Conservation (phyloP, 2,113 vertebrate genomes). For the Pantherophis guttatus region DNA sequence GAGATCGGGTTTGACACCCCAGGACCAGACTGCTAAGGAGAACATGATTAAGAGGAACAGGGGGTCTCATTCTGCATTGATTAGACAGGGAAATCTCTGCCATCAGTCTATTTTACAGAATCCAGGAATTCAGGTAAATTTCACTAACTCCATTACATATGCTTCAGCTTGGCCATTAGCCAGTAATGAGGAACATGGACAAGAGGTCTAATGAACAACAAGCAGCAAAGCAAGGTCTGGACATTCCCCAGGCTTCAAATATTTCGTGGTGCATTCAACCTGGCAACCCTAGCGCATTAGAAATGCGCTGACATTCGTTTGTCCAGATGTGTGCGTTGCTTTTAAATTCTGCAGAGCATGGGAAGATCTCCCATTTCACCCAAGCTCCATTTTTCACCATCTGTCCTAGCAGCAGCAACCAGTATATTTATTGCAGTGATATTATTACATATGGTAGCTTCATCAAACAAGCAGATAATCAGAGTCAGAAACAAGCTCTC, state of each 20-base stretch:
- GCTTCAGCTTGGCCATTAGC: not conserved
- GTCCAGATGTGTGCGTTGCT: not conserved
- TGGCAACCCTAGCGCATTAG: too few species aligned
- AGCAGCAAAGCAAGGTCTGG: not conserved
- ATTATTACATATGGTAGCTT: not conserved
- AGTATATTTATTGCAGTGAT: not conserved
- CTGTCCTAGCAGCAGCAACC: not conserved
- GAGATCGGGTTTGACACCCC: too few species aligned
- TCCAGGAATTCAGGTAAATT: not conserved
- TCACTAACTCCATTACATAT: too few species aligned
- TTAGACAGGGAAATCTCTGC: not conserved
- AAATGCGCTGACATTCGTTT: not conserved
- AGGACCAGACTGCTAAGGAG: not conserved
- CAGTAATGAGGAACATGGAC: not conserved
- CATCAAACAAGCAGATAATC: slow-evolving; percentile 2
- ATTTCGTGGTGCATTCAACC: not conserved
- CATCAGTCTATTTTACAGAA: not conserved
- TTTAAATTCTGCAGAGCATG: not conserved
- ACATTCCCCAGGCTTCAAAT: not conserved
- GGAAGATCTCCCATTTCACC: not conserved
- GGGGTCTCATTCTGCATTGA: not conserved
- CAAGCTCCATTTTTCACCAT: not conserved
- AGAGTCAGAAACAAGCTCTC: slow-evolving; percentile 1
- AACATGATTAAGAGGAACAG: not conserved
- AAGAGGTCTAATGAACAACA: not conserved